Base-by-base conservation (phyloP, 2,888 invertebrate species). In the Noctua janthe region DNA sequence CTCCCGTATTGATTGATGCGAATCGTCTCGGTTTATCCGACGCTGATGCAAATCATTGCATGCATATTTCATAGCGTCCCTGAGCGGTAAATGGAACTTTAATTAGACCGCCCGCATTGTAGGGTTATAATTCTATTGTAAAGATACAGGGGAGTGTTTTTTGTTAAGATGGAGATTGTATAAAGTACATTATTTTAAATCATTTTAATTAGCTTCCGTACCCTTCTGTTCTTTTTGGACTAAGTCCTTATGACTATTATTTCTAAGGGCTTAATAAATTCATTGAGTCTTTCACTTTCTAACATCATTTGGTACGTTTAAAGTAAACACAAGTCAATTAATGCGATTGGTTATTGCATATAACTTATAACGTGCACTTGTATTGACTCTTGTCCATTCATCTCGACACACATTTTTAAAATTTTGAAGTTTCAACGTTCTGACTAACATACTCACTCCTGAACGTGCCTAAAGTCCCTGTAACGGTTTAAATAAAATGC, bases 21-120 rank as follows among this genome's bases (percentile, higher is more conserved):
- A 87, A 76, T 74, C 78, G 88, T 88, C 86, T 88, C 80, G 71
- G 78, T 69, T 78, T 70, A 75, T 80, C 71, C 74, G 76, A 39
- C 69, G 77, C 76, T 78, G 87, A 87, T 87, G 87, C 87, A 87
- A 86, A 88, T 88, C 78, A 92, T 92, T 89, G 91, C 91, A 94
- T 94, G 91, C 92, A 92, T 92, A 92, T 93, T 93, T 90, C 92
- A 90, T 90, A 85, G 83, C 88, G 74, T 80, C 86, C 78, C 81
- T 39, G 73, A 82, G 83, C 87, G 84, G 86, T 89, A 90, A 89
- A 84, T 90, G 88, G 87, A 89, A 90, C 88, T 84, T 91, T 94
- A 94, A 94, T 94, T 93, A 93, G 92, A 92, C 93, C 94, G 90
- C 94, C 94, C 92, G 93, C 91, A 84, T 83, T 76, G 90, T 78